These are phyloP conservation scores for Clamator glandarius DNA, from an alignment of 2,797 vertebrate genomes.

Conservation along the genomic window DNA sequence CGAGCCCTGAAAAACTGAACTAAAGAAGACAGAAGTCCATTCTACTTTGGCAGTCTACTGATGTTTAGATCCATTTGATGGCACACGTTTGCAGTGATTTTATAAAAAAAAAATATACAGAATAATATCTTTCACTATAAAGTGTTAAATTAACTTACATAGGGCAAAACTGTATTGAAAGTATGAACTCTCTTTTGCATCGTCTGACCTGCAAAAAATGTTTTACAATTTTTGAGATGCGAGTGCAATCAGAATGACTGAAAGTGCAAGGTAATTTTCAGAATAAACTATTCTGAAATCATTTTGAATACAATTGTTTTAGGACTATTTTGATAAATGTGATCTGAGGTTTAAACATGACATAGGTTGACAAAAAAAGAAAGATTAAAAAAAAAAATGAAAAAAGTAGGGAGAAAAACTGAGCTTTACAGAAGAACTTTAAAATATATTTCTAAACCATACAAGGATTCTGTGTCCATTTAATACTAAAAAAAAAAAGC, in stretches of 20 bases:
- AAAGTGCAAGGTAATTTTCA: neutral
- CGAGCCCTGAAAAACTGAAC: neutral
- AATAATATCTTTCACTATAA: neutral
- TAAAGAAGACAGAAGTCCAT: neutral
- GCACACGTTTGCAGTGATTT: neutral
- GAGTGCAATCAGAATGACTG: neutral
- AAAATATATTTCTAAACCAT: neutral
- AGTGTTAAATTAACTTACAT: neutral
- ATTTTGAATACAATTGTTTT: conserved; percentile 1
- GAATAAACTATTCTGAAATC: neutral
- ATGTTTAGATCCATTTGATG: neutral
- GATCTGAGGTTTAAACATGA: neutral
- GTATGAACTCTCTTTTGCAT: neutral
- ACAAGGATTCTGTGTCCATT: fast-evolving
- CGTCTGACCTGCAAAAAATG: neutral
- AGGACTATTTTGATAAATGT: neutral
- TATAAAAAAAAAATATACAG: neutral
- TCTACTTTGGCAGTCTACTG: neutral
- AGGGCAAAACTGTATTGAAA: neutral
- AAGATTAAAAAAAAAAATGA: neutral
- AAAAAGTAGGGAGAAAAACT: neutral
- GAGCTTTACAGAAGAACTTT: neutral
- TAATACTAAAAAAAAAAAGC: neutral
- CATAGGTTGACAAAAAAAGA: neutral
- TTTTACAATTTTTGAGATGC: neutral